Conservation (phyloP, 2,113 vertebrate species). For the Indicator maculatus region DNA sequence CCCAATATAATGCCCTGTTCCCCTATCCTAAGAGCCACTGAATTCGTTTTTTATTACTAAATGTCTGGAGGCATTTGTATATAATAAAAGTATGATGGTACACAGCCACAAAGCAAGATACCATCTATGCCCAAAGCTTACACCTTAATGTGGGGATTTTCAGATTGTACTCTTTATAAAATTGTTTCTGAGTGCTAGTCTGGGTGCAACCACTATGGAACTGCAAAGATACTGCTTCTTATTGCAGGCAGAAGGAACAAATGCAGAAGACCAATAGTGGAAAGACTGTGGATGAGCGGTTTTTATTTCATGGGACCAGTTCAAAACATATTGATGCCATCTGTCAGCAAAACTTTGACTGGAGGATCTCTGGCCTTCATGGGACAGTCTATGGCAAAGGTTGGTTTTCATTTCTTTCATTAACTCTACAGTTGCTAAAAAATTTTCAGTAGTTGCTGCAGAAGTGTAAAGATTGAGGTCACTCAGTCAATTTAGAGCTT, state of each 20-base stretch:
- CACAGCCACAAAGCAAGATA: not conserved
- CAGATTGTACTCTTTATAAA: not conserved
- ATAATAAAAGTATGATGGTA: not conserved
- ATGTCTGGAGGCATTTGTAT: not conserved
- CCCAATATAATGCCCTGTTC: no score
- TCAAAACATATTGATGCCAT: conserved; percentile 68
- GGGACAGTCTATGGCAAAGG: conserved; percentile 78
- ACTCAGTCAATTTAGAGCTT: not conserved
- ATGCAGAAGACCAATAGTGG: conserved; percentile 73
- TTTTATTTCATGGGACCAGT: conserved; percentile 77
- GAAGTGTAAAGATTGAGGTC: not conserved
- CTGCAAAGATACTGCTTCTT: not conserved
- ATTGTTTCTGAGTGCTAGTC: not conserved
- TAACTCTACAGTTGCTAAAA: not conserved
- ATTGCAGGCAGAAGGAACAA: conserved; percentile 75
- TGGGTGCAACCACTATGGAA: not conserved
- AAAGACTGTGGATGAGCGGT: conserved; percentile 56
- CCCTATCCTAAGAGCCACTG: not conserved
- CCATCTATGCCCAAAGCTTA: not conserved
- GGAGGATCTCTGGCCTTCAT: conserved; percentile 76
- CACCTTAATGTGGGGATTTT: not conserved
- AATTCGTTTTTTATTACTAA: not conserved
- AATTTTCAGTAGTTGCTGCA: not conserved
- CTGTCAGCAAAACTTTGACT: conserved; percentile 80
- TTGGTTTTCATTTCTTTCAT: not conserved